Evolutionary conservation across 2,113 vertebrate species (phyloP), one percentile per base, ranked within the genome.

Genomic region (Thermophis baileyi): DNA sequence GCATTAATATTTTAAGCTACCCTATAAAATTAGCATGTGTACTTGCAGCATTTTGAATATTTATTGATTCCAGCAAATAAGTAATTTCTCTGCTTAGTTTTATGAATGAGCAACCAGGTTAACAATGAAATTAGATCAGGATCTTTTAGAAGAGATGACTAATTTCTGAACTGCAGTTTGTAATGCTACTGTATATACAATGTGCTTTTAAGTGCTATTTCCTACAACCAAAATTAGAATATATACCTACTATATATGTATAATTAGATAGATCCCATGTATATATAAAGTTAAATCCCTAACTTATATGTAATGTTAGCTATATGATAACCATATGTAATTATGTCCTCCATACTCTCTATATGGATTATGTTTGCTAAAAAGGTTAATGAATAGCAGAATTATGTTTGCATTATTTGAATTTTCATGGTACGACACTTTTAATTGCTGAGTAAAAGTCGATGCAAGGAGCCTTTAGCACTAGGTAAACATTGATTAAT

Each of bases 381-480:
- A 91, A 55, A 93, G 54, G 89, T 96, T 97, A 95, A 95, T 85
- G n/a, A 94, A 10, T 87, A 92, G 88, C 91, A 94, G 90, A 69
- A 90, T 60, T 93, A 53, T 95, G 20, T 95, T 96, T 96, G 54
- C 90, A 57, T 96, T 89, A 50, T 85, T 88, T 89, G 86, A 95
- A 87, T 90, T 86, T 91, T 94, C 46, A 0, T 20, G 85, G 5
- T 44, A 91, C 91, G 85, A 5, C 35, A 91, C 93, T 96, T 94
- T 96, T 94, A 96, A 95, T 91, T 94, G 53, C 69, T 94, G 85
- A 93, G 25, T 86, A 92, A 92, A 94, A 92, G 55, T 91, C 93
- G 9, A 88, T 14, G 22, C 90, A 87, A 94, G 22, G 8, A 91
- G 27, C 74, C 25, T 89, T 94, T 87, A 86, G 91, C 40, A 85